Evolutionary conservation across 2,113 vertebrate species (phyloP).

Genomic region (Calyptommatus sinebrachiatus): DNA sequence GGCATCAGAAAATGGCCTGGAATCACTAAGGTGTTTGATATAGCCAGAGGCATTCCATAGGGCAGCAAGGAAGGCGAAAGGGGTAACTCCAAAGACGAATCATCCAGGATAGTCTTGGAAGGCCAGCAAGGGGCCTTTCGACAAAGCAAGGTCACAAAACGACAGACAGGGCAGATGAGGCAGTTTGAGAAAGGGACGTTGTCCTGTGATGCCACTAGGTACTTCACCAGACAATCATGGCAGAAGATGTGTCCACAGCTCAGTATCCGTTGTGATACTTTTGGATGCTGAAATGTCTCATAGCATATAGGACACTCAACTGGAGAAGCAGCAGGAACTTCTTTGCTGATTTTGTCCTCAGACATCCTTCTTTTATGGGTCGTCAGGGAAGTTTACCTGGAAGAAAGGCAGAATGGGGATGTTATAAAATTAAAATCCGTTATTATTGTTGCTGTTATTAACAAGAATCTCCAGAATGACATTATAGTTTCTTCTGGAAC

Average conservation of each 20-base stretch:
- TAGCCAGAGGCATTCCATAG: constrained; percentile 31
- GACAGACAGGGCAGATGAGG: constrained; percentile 88
- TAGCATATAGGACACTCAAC: constrained; percentile 92
- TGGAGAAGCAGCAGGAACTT: constrained; percentile 19
- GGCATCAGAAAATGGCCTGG: constrained; percentile 62
- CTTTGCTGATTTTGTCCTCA: constrained; percentile 51
- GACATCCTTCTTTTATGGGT: constrained; percentile 60
- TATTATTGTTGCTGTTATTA: no score
- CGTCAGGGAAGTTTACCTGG: background rate
- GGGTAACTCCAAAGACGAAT: constrained; percentile 75
- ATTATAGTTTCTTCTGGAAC: no score
- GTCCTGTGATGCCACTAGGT: constrained; percentile 78
- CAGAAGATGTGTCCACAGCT: constrained; percentile 94
- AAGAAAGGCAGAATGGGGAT: rapidly evolving
- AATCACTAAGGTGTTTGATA: constrained; percentile 59
- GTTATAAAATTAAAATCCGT: background rate
- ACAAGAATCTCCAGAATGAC: no score
- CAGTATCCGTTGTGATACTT: constrained; percentile 74
- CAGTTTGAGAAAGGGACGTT: constrained; percentile 74
- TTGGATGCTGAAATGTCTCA: constrained; percentile 77
- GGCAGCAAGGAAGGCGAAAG: constrained; percentile 53
- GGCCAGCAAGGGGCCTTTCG: constrained; percentile 62
- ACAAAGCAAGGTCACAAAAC: constrained; percentile 90
- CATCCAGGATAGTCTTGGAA: no score
- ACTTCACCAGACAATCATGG: constrained; percentile 95